Percentiles rank a stretch among this genome's conserved stretches.
Evolutionary conservation across 1,140 invertebrate genomes (phyloP).

Genomic region (Caerostris darwini): DNA sequence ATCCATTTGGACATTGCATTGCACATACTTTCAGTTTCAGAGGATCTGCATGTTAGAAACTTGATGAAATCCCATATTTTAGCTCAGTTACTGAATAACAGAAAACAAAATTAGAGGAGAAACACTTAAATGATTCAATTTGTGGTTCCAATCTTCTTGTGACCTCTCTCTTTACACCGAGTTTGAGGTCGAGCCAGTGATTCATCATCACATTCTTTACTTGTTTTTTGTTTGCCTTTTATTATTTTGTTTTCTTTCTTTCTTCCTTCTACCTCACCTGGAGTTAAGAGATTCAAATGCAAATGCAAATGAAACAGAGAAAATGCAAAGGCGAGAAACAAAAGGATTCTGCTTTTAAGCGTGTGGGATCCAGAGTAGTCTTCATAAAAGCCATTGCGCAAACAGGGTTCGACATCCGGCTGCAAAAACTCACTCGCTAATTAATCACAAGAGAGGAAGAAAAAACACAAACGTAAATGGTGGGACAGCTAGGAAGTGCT

Average conservation of each 20-base stretch:
- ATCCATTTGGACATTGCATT: neutral
- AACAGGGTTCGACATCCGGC: slow-evolving; percentile 45
- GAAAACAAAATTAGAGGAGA: neutral
- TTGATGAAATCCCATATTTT: neutral
- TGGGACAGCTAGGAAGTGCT: slow-evolving; percentile 28
- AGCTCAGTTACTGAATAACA: neutral
- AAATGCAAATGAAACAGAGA: neutral
- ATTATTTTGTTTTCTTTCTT: no score
- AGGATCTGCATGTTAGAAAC: neutral
- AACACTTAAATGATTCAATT: neutral
- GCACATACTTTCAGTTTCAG: neutral
- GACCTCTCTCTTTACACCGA: neutral
- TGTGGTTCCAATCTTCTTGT: slow-evolving; percentile 21
- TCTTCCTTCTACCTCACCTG: slow-evolving; percentile 23
- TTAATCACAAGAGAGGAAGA: slow-evolving; percentile 32
- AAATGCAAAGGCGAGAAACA: slow-evolving; percentile 46
- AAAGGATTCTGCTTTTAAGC: neutral
- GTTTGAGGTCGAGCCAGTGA: slow-evolving; percentile 65
- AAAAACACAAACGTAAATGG: neutral
- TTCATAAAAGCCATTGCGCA: neutral
- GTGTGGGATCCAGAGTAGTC: slow-evolving; percentile 4
- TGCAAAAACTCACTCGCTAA: neutral
- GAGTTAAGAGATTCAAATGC: slow-evolving; percentile 31
- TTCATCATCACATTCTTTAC: slow-evolving; percentile 57
- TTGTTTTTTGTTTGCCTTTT: neutral